Evolutionary conservation across 2,797 vertebrate genomes (phyloP), one percentile per base, ranked within the genome.

Genomic region (Sternarchorhynchus goeldii): DNA sequence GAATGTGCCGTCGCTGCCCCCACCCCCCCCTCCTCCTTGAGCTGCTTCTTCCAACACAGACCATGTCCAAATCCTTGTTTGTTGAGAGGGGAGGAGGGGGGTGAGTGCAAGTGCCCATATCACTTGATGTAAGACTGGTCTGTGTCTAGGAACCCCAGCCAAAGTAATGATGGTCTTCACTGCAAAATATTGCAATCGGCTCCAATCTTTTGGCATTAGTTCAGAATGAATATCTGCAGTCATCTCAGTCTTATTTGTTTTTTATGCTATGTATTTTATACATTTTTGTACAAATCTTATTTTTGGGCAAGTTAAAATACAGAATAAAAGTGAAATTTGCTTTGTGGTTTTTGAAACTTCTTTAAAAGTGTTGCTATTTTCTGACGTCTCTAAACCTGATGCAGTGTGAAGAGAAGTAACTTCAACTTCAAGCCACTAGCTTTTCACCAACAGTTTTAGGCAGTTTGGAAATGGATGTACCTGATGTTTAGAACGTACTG

Each of bases 271-370:
- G 64, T 73, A 64, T 39, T 70, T 68, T 81, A 59, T 80, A 82
- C 41, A 56, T 73, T 82, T 77, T 84, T 77, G 71, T 79, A 85
- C 31, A 45, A 75, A 80, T 76, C 17, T 29, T 80, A 78, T 87
- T 82, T 87, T 82, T 76, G 80, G 76, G 78, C 67, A 78, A 78
- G 73, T 59, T 55, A 41, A 75, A 84, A 78, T 78, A 70, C 31
- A 36, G 56, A 81, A 67, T 76, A 80, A 80, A 84, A 81, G 34
- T 71, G 57, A 69, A 77, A 68, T 79, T 21, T 62, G 14, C 45
- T 50, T 14, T 50, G 8, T 50, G 45, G 45, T 50, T 50, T 10
- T 50, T 50, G 45, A 2, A 50, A 50, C 45, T 50, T 50, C 14
- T 50, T 50, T 50, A 8, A 45, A 45, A 50, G 45, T 50, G 45